Evolutionary conservation across 1,140 invertebrate genomes (phyloP).

Genomic region (Metaphire vulgaris): DNA sequence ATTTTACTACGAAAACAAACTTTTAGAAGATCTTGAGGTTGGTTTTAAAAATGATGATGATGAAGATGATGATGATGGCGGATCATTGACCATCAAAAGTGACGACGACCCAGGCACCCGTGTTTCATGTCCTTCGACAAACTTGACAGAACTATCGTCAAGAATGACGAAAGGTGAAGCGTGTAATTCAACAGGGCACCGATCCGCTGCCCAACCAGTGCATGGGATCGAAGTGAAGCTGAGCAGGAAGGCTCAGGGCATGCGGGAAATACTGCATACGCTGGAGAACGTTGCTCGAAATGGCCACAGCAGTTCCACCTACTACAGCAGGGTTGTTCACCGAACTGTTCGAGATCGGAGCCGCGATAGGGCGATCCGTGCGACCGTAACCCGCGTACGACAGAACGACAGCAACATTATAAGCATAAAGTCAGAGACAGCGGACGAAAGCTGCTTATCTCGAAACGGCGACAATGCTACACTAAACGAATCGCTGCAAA

Average conservation of each 20-base stretch:
- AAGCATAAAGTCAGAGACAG: neutral
- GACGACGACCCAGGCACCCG: neutral
- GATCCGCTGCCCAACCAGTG: neutral
- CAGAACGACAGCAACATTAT: constrained; percentile 3
- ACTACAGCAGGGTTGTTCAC: neutral
- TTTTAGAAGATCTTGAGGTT: constrained; percentile 16
- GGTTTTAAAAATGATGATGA: neutral
- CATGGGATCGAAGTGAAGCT: neutral
- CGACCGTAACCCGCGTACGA: constrained; percentile 10
- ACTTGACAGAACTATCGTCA: no score
- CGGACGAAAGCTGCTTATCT: no score
- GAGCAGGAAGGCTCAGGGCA: constrained; percentile 3
- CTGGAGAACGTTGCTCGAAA: neutral
- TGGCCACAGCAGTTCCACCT: neutral
- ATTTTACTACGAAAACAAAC: constrained; percentile 9
- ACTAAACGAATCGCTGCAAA: neutral
- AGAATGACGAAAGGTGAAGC: neutral
- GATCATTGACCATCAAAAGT: neutral
- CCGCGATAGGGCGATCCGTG: constrained; percentile 10
- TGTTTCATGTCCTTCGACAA: neutral
- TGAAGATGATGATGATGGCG: constrained; percentile 3
- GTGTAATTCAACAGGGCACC: neutral
- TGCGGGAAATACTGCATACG: constrained; percentile 8
- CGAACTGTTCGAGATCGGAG: neutral
- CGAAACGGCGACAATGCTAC: no score